Evolutionary conservation across 2,888 invertebrate species (phyloP).

Genomic region (Vannuccia rotundouncinata): DNA sequence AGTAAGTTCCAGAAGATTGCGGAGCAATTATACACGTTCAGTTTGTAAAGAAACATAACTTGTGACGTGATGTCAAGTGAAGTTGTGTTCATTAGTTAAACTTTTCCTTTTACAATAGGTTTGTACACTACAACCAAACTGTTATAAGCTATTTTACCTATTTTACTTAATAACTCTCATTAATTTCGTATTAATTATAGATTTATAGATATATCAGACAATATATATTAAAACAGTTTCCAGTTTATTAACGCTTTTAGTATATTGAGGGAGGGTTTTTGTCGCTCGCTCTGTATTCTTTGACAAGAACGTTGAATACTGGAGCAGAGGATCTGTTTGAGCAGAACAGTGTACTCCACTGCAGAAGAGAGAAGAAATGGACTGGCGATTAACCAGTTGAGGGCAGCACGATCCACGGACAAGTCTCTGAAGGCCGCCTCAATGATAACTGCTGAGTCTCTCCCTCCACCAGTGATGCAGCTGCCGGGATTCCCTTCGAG

Average conservation of each 20-base stretch:
- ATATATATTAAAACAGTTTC: no score
- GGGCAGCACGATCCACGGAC: background rate
- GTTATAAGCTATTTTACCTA: no score
- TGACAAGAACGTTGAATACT: no score
- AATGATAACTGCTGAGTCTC: slow-evolving; percentile 15
- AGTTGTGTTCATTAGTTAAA: no score
- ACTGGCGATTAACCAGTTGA: slow-evolving; percentile 16
- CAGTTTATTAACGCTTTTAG: no score
- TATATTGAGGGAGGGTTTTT: no score
- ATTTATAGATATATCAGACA: no score
- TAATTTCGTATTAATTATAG: no score
- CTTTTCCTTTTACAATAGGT: no score
- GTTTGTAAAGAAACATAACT: slow-evolving; percentile 7
- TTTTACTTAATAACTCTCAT: no score
- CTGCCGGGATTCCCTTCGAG: background rate
- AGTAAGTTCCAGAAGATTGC: slow-evolving; percentile 18
- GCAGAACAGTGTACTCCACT: slow-evolving; percentile 18
- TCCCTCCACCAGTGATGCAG: slow-evolving; percentile 21
- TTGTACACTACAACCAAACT: no score
- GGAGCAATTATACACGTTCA: background rate
- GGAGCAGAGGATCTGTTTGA: background rate
- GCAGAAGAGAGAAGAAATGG: slow-evolving; percentile 10
- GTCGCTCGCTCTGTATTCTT: no score
- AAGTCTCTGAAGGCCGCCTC: slow-evolving; percentile 22
- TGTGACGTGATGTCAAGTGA: background rate